Base-by-base conservation (phyloP, 2,888 invertebrate species). In the Heliconius ismenius region DNA sequence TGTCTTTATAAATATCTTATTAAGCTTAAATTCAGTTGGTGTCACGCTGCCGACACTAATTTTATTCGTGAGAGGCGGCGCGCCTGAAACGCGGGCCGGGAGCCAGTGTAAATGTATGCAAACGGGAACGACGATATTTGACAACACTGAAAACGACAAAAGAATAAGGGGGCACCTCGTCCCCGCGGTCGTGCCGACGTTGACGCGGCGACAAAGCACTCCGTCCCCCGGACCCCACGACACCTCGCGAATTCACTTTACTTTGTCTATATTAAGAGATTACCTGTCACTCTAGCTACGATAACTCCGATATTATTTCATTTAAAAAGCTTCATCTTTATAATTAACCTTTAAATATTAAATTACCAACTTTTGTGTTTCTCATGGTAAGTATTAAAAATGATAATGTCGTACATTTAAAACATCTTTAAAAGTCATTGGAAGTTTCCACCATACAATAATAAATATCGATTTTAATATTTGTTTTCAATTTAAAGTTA, bases 1-100 rank as follows among this genome's bases (percentile, higher is more conserved):
- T 92, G 91, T 93, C 94, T 93, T 93, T 93, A 94, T 94, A 94
- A 94, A 94, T 94, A 93, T 92, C 91, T 93, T 93, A 94, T 93
- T 92, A 93, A 85, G 93, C 90, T 93, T 91, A 93, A 93, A 93
- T 92, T 93, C 92, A 90, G 92, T 94, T 91, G 93, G 92, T 93
- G 93, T 93, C 93, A 92, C 92, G 91, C 89, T 91, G 93, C 93
- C 90, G 93, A 94, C 93, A 92, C 92, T 93, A 94, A 94, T 93
- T 92, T 93, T 90, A 92, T 93, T 92, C 90, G 90, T 90, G 90
- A 93, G 88, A 91, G 93, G 83, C 81, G 84, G 84, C 84, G 81
- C 83, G 83, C 84, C 81, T 83, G 85, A 83, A 84, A 81, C 81
- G 82, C 78, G 70, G 81, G 76, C 75, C 76, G 83, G 81, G 79